Evolutionary conservation across 2,797 vertebrate genomes (phyloP), one percentile per base, ranked within the genome.

Genomic region (Coregonus sp.): DNA sequence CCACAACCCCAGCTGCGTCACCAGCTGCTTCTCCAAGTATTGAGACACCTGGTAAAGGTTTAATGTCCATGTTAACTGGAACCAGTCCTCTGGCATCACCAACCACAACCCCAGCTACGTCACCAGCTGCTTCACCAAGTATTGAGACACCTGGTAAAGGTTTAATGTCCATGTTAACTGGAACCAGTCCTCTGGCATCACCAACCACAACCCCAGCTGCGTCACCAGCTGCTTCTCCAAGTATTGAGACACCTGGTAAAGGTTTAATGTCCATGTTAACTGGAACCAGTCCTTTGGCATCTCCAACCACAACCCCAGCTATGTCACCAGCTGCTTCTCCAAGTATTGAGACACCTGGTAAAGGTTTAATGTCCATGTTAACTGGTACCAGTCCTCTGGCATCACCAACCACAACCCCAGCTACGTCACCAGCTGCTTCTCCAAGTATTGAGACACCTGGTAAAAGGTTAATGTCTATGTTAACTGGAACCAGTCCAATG

Each of bases 211-310:
- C 59, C n/a, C n/a, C 20, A 9, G n/a, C 12, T 20, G 9, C 18
- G 1, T 69, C 59, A 6, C n/a, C 20, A 9, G n/a, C 12, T 20
- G 9, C 18, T 3, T 69, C 74, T 59, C 16, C 54, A 56, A 50
- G 3, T 35, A 40, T 6, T 70, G 75, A 76, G 11, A 20, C 33
- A 59, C 9, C 65, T 68, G n/a, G 94, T 25, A 18, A 12, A 80
- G 88, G 92, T 0, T 82, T 95, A 25, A 92, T 95, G 63, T 52
- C 51, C 51, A 52, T n/a, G 18, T 59, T 59, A n/a, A n/a, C 4
- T 59, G 18, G 54, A 5, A 59, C 54, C 16, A 59, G 18, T 18
- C 1, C 54, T n/a, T 0, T 59, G 54, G 16, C 5, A 59, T 59
- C 54, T 2, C 16, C 54, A 18, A 59, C 1, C 2, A 18, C 54